Base-by-base conservation (phyloP, 2,888 invertebrate species). In the Graphium colonna region DNA sequence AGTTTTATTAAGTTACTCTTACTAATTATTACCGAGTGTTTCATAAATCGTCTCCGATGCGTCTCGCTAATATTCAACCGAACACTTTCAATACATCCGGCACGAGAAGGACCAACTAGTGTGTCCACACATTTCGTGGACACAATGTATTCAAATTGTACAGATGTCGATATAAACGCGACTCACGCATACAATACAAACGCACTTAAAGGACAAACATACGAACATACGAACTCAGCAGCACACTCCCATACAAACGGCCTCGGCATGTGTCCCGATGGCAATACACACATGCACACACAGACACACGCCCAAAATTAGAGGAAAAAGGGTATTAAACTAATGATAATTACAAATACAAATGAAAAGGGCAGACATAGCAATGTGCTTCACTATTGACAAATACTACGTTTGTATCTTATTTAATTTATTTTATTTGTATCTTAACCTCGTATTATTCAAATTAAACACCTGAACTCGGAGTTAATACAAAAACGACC, bases 171-270 rank as follows among this genome's bases (percentile, higher is more conserved):
- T n/a, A n/a, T n/a, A n/a, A n/a, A n/a, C n/a, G n/a, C n/a, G n/a
- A n/a, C n/a, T n/a, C n/a, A n/a, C 69, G 71, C 72, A 73, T 74
- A 75, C 71, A 64, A 75, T 69, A 75, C 77, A 75, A 76, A 71
- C 77, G 74, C 69, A 73, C 78, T 60, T 55, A 63, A 61, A 61
- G 58, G 63, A 58, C 60, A 67, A 66, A 61, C 67, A 64, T 59
- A 64, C 65, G 58, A 60, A 62, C 67, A 66, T 62, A 68, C 63
- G 64, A 66, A 68, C 62, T 52, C 62, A 68, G 42, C 59, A 57
- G 26, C 51, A 48, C 43, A 21, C 48, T 9, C 43, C 28, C 42
- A 48, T 66, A 62, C 55, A 61, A 57, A 66, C 69, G 62, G 67
- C 65, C 71, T 60, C 65, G 59, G 62, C 60, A 58, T 59, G 44